phyloP scores from a whole-genome alignment of 2,797 vertebrate genomes.

The Periparus ater region DNA sequence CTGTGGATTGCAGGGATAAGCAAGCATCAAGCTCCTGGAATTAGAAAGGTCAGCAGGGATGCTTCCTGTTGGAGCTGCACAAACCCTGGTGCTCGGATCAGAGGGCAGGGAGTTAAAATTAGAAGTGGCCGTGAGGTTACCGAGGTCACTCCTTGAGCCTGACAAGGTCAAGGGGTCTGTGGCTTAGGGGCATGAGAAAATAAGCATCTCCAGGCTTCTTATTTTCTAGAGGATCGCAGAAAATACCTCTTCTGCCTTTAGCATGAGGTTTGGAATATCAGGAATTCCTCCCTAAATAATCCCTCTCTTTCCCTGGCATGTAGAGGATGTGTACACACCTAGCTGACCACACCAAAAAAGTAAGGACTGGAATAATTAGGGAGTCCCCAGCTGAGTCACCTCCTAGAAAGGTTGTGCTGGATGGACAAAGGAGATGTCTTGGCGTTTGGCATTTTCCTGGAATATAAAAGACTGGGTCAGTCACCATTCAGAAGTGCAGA shows the following conservation, averaged over 20 bases:
- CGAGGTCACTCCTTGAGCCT: not conserved
- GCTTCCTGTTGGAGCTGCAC: not conserved
- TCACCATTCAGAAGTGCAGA: not conserved
- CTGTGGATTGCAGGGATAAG: not conserved
- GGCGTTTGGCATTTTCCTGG: not conserved
- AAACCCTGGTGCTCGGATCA: not conserved
- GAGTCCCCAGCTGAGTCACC: rapidly evolving
- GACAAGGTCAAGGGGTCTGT: not conserved
- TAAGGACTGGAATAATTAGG: not conserved
- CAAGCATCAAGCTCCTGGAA: not conserved
- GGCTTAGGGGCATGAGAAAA: not conserved
- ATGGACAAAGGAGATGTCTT: not conserved
- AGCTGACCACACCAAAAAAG: not conserved
- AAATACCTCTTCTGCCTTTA: not conserved
- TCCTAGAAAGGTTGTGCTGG: not conserved
- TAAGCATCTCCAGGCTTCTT: not conserved
- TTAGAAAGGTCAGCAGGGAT: conserved; percentile 27
- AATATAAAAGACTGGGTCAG: not conserved
- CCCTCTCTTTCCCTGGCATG: not conserved
- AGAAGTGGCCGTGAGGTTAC: not conserved
- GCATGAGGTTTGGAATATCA: not conserved
- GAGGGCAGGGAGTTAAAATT: conserved; percentile 24
- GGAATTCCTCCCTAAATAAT: not conserved
- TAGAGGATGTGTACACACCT: too few species aligned
- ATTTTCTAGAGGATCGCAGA: not conserved